These are phyloP conservation scores for Tachypleus tridentatus DNA, from an alignment of 1,140 invertebrate species.

Conservation along the genomic window DNA sequence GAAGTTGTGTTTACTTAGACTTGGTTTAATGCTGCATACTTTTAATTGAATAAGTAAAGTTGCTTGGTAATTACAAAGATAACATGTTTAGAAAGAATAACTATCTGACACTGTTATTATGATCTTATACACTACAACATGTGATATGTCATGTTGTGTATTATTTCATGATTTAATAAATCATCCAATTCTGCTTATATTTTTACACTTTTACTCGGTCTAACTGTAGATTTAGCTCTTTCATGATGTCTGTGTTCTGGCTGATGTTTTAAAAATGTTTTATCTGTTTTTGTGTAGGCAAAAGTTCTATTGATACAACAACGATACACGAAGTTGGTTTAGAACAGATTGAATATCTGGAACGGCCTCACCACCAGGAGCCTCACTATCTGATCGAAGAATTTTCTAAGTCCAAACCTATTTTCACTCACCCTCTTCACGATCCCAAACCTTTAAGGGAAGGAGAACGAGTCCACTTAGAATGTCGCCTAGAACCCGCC, in stretches of 20 bases:
- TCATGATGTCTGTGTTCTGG: too few species aligned
- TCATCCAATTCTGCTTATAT: too few species aligned
- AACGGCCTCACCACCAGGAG: conserved; percentile 70
- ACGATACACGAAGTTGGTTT: conserved; percentile 71
- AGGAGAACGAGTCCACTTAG: conserved; percentile 68
- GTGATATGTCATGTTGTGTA: too few species aligned
- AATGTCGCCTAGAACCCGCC: conserved; percentile 59
- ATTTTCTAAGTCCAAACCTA: conserved; percentile 82
- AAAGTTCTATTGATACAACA: conserved; percentile 55
- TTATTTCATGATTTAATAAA: too few species aligned
- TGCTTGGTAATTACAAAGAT: too few species aligned
- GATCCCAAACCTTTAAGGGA: conserved; percentile 60
- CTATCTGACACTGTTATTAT: too few species aligned
- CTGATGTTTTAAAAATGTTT: too few species aligned
- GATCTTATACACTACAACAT: too few species aligned
- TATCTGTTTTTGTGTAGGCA: conserved; percentile 37
- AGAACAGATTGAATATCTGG: conserved; percentile 75
- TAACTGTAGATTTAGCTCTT: background rate
- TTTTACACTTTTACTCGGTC: conserved; percentile 13
- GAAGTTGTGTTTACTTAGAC: too few species aligned
- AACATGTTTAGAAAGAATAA: too few species aligned
- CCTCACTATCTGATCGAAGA: conserved; percentile 83
- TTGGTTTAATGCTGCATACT: too few species aligned
- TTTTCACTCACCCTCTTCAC: conserved; percentile 69
- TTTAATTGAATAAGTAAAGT: too few species aligned